A percentile compares a stretch with the other conserved stretches of the same genome.
These are phyloP conservation scores for Chionomys nivalis DNA, from an alignment of 2,113 vertebrate species.

Conservation along the genomic window DNA sequence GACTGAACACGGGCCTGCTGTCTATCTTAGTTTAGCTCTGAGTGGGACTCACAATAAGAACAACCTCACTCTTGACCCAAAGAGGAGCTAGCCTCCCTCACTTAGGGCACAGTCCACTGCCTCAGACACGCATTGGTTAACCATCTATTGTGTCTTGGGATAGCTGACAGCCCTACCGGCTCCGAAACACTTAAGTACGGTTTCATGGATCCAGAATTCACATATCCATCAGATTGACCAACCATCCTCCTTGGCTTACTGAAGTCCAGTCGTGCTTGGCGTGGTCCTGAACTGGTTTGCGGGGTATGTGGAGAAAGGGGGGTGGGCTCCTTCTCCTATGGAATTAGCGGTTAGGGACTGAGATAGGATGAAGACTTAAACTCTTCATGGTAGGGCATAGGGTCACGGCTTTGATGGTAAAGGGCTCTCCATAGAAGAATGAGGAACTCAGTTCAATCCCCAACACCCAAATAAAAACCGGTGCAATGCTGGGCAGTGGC, in stretches of 20 bases:
- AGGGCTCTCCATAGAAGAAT: not conserved
- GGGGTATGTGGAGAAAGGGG: not conserved
- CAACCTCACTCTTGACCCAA: not conserved
- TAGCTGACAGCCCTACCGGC: not conserved
- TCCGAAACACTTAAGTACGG: not conserved
- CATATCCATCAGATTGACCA: not conserved
- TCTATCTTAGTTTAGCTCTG: fast-evolving
- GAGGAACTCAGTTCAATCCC: not conserved
- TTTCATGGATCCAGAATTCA: not conserved
- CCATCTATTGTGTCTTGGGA: not conserved
- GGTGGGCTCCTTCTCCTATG: not conserved
- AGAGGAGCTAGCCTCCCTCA: not conserved
- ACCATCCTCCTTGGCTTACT: not conserved
- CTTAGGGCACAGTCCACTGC: not conserved
- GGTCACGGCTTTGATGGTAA: not conserved
- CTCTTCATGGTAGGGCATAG: not conserved
- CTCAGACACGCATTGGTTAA: not conserved
- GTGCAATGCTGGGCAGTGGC: no score
- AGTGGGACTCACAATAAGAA: not conserved
- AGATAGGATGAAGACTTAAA: not conserved
- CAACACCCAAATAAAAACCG: not conserved
- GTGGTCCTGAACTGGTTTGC: not conserved
- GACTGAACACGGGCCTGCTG: not conserved
- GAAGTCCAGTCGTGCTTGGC: not conserved
- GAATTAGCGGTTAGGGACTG: not conserved